A percentile compares a stretch with the other conserved stretches of the same genome.
Evolutionary conservation across 35 echinoderm and acorn worm genomes (phyloP).

Genomic region (Apostichopus parvimensis): DNA sequence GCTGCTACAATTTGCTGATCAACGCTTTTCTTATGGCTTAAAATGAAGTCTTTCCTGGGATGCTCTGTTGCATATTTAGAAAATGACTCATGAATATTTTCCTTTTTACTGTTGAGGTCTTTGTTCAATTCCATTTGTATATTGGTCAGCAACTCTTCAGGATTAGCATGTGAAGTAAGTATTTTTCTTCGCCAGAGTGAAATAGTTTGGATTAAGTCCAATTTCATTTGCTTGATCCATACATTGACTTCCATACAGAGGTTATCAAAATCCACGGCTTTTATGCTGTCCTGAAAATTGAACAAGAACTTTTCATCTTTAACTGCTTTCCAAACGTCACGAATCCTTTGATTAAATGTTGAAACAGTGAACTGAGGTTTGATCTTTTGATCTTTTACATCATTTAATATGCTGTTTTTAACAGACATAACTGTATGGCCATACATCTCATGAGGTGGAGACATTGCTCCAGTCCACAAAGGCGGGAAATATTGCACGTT

Average conservation of each 20-base stretch:
- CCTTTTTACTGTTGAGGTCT: not conserved
- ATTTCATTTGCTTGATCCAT: conserved; percentile 1
- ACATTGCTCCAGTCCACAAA: conserved; percentile 17
- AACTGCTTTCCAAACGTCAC: conserved; percentile 20
- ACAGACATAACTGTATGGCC: not conserved
- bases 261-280: conserved; percentile 5
- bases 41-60: not conserved
- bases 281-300: conserved; percentile 13
- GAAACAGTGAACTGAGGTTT: conserved; percentile 2
- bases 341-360: conserved; percentile 19
- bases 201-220: not conserved
- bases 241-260: not conserved
- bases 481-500: conserved; percentile 11
- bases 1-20: not conserved
- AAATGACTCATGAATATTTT: not conserved
- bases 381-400: not conserved
- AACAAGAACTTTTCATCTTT: conserved; percentile 27
- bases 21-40: not conserved
- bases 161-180: not conserved
- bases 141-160: not conserved
- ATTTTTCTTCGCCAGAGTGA: conserved; percentile 4
- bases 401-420: not conserved
- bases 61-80: not conserved
- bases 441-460: not conserved
- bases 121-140: not conserved